phyloP scores from a whole-genome alignment of 2,113 vertebrate species.

The Tor tambroides region DNA sequence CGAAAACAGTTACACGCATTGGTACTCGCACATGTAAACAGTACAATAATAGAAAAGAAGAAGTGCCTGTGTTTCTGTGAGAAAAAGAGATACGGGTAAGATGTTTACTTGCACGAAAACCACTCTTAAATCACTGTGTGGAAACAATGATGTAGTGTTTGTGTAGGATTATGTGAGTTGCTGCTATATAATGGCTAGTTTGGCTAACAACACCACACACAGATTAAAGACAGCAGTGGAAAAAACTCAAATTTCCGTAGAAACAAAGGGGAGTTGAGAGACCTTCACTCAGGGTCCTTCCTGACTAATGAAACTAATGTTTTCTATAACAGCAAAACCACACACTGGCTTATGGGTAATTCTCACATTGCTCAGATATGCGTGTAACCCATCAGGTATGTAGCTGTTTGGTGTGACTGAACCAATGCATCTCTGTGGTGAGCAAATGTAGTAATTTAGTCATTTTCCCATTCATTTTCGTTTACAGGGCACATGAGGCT shows the following conservation, averaged over 20 bases:
- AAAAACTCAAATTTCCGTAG: neutral
- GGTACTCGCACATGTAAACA: neutral
- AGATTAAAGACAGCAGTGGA: conserved; percentile 6
- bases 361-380: neutral
- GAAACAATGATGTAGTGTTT: conserved; percentile 33
- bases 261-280: neutral
- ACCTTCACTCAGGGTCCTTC: neutral
- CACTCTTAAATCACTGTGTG: conserved; percentile 13
- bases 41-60: conserved; percentile 21
- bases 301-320: conserved; percentile 27
- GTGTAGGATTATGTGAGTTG: neutral
- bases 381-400: conserved; percentile 25
- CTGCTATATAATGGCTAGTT: conserved; percentile 23
- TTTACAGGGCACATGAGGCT: neutral
- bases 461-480: neutral
- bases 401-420: conserved; percentile 9
- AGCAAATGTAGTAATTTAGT: conserved; percentile 21
- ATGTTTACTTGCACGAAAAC: conserved; percentile 16
- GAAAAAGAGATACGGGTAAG: conserved; percentile 15
- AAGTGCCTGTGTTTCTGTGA: conserved; percentile 12
- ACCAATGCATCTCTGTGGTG: conserved; percentile 17
- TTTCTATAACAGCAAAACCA: neutral
- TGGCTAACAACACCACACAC: neutral
- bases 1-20: neutral
- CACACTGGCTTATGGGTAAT: neutral